Percentiles rank a stretch among this genome's conserved stretches.
phyloP scores from a whole-genome alignment of 64 coral and sea anemone species.

The Stylophora pistillata region DNA sequence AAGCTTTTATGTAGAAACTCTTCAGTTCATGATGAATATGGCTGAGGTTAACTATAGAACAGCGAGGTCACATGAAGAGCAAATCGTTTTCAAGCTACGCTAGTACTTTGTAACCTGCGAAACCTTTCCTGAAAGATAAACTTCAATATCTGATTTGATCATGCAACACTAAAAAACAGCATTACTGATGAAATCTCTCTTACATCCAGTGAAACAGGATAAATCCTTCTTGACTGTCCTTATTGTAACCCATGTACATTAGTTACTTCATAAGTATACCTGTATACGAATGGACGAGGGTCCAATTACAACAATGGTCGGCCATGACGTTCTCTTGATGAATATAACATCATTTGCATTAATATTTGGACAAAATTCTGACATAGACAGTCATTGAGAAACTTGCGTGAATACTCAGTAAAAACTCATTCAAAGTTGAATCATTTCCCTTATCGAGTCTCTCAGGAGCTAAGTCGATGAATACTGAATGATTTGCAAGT shows the following conservation, averaged over 20 bases:
- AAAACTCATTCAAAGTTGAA: too few species aligned
- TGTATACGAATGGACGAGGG: not conserved
- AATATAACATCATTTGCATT: not conserved
- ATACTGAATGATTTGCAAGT: too few species aligned
- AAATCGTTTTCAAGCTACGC: not conserved
- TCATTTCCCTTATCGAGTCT: too few species aligned
- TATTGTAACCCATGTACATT: not conserved
- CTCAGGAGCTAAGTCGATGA: too few species aligned
- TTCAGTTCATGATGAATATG: not conserved
- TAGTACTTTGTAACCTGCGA: not conserved
- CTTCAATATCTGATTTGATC: not conserved
- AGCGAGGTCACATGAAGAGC: not conserved
- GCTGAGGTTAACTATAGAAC: not conserved
- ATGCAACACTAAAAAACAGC: too few species aligned
- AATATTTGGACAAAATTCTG: too few species aligned
- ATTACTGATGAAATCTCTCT: not conserved
- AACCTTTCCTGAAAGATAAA: not conserved
- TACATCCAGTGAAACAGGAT: not conserved
- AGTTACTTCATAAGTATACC: not conserved
- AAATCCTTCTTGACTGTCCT: not conserved
- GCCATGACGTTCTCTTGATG: not conserved
- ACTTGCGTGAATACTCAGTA: too few species aligned
- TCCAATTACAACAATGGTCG: not conserved
- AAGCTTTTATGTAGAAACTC: not conserved
- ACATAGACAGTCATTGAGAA: too few species aligned